These are phyloP conservation scores for Cecidostiba fungosa DNA, from an alignment of 2,888 invertebrate species.

Conservation along the genomic window DNA sequence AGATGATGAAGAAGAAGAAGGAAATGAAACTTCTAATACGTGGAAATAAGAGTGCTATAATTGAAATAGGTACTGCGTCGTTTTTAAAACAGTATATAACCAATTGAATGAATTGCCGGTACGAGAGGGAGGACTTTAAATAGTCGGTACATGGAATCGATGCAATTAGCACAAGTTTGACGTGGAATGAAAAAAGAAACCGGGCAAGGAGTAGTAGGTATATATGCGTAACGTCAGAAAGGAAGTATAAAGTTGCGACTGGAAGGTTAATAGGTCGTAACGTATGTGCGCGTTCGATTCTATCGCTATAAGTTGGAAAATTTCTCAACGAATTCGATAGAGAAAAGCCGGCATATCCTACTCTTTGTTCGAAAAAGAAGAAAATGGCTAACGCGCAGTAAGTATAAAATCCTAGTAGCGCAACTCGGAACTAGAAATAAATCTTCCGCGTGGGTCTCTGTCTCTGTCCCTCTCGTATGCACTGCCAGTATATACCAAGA, in stretches of 20 bases:
- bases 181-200: too few relatives aligned
- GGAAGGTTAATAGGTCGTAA: not conserved
- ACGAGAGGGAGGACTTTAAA: too few relatives aligned
- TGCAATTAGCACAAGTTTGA: too few relatives aligned
- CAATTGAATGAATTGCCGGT: too few relatives aligned
- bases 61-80: too few relatives aligned
- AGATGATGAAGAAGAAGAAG: too few relatives aligned
- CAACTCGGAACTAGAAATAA: slow-evolving; percentile 77
- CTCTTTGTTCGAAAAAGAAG: not conserved
- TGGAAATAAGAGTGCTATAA: too few relatives aligned
- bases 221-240: not conserved
- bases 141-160: too few relatives aligned
- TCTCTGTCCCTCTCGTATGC: slow-evolving; percentile 64
- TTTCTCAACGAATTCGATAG: not conserved
- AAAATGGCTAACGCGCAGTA: not conserved
- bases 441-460: slow-evolving; percentile 70
- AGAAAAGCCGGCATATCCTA: not conserved
- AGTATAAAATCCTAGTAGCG: slow-evolving; percentile 40
- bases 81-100: too few relatives aligned
- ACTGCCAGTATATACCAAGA: not conserved
- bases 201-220: too few relatives aligned
- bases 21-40: too few relatives aligned
- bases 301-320: not conserved
- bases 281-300: not conserved
- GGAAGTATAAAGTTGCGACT: not conserved